These are phyloP conservation scores for Mylabris phalerata DNA, from an alignment of 1,140 invertebrate species.

Conservation along the genomic window DNA sequence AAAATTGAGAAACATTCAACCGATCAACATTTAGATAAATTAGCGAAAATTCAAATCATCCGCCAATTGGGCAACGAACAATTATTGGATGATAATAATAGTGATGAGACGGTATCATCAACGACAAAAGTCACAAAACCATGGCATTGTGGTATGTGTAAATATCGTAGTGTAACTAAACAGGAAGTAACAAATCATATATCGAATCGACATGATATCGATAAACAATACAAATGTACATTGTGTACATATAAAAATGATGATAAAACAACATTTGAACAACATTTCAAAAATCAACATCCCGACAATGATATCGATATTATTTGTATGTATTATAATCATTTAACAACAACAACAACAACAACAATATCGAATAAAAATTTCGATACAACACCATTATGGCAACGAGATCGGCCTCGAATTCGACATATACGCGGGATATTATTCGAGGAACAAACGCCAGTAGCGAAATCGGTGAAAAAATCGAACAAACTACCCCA, in stretches of 20 bases:
- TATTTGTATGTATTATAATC: conserved; percentile 28
- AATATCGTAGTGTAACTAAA: conserved; percentile 53
- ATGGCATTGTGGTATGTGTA: conserved; percentile 65
- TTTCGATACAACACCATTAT: conserved; percentile 54
- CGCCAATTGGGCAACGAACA: conserved; percentile 48
- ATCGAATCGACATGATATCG: conserved; percentile 50
- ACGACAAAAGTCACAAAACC: conserved; percentile 47
- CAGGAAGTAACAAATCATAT: conserved; percentile 54
- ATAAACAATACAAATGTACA: conserved; percentile 59
- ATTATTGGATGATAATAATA: conserved; percentile 26
- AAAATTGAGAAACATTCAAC: conserved; percentile 59
- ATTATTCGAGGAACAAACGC: conserved; percentile 43
- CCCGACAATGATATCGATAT: conserved; percentile 37
- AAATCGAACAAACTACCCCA: conserved; percentile 30
- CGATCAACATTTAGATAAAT: conserved; percentile 54
- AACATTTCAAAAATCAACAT: conserved; percentile 51
- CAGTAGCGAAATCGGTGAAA: conserved; percentile 28
- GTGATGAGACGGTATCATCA: no score
- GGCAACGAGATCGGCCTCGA: conserved; percentile 45
- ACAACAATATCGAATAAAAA: conserved; percentile 30
- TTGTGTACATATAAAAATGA: conserved; percentile 54
- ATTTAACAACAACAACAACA: conserved; percentile 24
- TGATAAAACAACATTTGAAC: conserved; percentile 48
- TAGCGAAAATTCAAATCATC: conserved; percentile 49
- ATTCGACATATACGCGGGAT: conserved; percentile 56